Percentiles rank a stretch among this genome's conserved stretches.
These are phyloP conservation scores for Orycteropus afer DNA, from an alignment of 2,113 vertebrate species.

Conservation along the genomic window DNA sequence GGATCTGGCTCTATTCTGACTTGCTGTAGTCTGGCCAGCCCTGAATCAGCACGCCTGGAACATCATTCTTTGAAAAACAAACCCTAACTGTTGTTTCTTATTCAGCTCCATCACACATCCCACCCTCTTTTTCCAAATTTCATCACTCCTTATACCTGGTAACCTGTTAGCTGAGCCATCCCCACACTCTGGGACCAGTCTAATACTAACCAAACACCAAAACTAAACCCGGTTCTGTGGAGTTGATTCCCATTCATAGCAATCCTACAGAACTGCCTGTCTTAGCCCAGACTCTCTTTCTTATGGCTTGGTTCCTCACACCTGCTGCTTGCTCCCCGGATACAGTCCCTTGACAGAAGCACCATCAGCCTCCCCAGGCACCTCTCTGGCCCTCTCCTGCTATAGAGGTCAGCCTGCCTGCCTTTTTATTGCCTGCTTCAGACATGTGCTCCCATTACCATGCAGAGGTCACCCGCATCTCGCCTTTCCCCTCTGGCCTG, in stretches of 20 bases:
- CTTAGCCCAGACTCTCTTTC: too few relatives aligned
- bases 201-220: too few relatives aligned
- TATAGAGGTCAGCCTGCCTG: background rate
- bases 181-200: background rate
- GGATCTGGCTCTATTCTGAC: background rate
- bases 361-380: background rate
- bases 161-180: background rate
- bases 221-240: too few relatives aligned
- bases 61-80: too few relatives aligned
- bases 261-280: too few relatives aligned
- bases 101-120: too few relatives aligned
- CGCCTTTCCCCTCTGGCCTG: background rate
- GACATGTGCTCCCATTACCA: background rate
- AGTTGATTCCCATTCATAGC: too few relatives aligned
- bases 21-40: background rate
- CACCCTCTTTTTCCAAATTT: background rate
- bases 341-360: background rate
- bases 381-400: background rate
- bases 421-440: background rate
- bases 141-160: accelerated
- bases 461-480: background rate
- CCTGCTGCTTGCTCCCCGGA: background rate
- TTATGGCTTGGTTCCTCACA: too few relatives aligned
- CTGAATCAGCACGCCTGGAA: accelerated
- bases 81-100: background rate